Evolutionary conservation across 1,140 invertebrate species (phyloP).

Genomic region (Dinothrombium tinctorium): DNA sequence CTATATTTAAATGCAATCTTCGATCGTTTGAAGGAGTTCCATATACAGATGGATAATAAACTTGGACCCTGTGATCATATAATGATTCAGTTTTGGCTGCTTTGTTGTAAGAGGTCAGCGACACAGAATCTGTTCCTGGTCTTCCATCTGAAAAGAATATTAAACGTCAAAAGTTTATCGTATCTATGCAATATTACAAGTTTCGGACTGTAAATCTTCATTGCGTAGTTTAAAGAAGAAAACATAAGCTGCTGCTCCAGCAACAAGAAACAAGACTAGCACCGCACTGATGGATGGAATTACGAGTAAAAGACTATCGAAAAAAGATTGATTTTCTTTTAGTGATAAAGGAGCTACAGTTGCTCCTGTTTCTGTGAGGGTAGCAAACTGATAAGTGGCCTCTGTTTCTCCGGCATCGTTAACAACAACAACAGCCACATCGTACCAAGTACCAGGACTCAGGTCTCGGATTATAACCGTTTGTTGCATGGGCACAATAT

Average conservation of each 20-base stretch:
- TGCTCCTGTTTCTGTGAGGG: conserved; percentile 59
- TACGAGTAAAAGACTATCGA: conserved; percentile 14
- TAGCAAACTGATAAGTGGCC: conserved; percentile 80
- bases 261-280: conserved; percentile 14
- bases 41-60: conserved; percentile 2
- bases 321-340: conserved; percentile 1
- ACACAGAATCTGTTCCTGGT: conserved; percentile 4
- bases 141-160: conserved; percentile 1
- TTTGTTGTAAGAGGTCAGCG: conserved; percentile 7
- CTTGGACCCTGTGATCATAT: conserved; percentile 2
- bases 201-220: neutral
- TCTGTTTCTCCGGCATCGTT: conserved; percentile 87
- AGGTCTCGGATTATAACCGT: conserved; percentile 14
- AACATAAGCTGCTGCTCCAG: conserved; percentile 13
- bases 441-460: conserved; percentile 19
- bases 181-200: neutral
- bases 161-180: too few relatives aligned
- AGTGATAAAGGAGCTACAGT: conserved; percentile 8
- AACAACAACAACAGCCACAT: conserved; percentile 62
- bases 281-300: conserved; percentile 16
- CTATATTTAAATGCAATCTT: neutral
- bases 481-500: conserved; percentile 14
- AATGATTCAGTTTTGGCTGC: conserved; percentile 1
- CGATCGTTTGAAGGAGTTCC: neutral
- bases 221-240: conserved; percentile 6